Conservation (phyloP, 92 coral and sea anemone genomes). For the Zoanthus solanderi region DNA sequence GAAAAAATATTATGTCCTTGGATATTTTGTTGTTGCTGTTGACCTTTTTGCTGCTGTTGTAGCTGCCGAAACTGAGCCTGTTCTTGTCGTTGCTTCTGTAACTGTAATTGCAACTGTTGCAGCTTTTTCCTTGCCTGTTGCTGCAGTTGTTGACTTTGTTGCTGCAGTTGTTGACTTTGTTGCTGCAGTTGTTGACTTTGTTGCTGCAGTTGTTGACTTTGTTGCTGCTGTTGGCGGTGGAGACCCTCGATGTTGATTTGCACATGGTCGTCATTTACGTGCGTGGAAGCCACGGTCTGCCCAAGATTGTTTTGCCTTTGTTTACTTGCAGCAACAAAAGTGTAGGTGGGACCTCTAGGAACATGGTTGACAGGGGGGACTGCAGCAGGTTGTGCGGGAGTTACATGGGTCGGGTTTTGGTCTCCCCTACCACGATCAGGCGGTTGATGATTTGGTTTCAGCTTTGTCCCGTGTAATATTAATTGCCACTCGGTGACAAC, state of each 20-base stretch:
- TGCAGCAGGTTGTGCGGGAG: constrained; percentile 56
- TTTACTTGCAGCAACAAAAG: constrained; percentile 80
- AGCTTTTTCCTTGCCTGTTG: constrained; percentile 32
- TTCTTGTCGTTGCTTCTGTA: constrained; percentile 42
- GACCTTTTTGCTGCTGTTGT: constrained; percentile 2
- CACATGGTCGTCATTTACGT: constrained; percentile 6
- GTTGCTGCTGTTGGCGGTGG: constrained; percentile 24
- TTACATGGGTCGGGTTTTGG: constrained; percentile 68
- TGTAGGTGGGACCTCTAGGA: constrained; percentile 90
- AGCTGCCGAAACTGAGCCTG: constrained; percentile 28
- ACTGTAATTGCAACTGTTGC: background rate
- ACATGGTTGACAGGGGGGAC: constrained; percentile 53
- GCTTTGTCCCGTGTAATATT: constrained; percentile 93
- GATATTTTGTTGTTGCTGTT: constrained; percentile 26
- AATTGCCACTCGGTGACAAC: constrained; percentile 94
- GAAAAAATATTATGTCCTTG: constrained; percentile 26
- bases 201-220: constrained; percentile 22
- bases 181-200: too few species aligned
- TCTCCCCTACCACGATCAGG: constrained; percentile 79
- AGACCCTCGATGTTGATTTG: constrained; percentile 25
- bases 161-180: constrained; percentile 13
- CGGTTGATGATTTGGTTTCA: constrained; percentile 88
- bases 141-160: constrained; percentile 13
- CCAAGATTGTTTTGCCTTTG: constrained; percentile 23
- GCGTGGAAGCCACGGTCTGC: constrained; percentile 18